A percentile compares a stretch with the other conserved stretches of the same genome.
phyloP scores from a whole-genome alignment of 1,140 invertebrate species.

The Sycophaga agraensis region DNA sequence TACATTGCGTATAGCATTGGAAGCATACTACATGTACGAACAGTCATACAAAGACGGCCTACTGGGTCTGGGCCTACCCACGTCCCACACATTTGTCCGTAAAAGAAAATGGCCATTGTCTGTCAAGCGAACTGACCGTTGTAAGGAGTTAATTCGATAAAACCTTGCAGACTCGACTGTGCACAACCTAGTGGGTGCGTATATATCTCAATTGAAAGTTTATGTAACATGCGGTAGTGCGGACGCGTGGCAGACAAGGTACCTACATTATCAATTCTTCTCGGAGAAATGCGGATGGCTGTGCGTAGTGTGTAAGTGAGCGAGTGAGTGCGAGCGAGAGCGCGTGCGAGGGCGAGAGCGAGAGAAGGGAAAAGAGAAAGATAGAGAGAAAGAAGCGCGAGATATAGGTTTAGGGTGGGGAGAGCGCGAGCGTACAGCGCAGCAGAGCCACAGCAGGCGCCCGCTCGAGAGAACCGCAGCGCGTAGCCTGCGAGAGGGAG shows the following conservation, averaged over 20 bases:
- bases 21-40: no score
- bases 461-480: no score
- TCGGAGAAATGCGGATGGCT: background rate
- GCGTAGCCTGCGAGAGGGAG: background rate
- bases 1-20: no score
- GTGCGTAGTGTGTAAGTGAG: background rate
- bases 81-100: background rate
- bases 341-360: background rate
- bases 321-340: background rate
- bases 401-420: background rate
- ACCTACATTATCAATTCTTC: background rate
- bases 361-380: background rate
- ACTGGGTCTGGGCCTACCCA: no score
- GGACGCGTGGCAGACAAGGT: background rate
- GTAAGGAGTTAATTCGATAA: no score
- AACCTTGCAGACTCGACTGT: no score
- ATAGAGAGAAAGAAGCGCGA: background rate
- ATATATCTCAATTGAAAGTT: background rate
- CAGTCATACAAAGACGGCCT: no score
- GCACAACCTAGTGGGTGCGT: no score
- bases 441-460: background rate
- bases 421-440: background rate
- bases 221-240: background rate
- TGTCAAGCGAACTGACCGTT: no score
- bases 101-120: constrained; percentile 17